Percentiles rank a stretch among this genome's conserved stretches.
Conservation (phyloP, 2,113 vertebrate species). For the Silurus asotus region DNA sequence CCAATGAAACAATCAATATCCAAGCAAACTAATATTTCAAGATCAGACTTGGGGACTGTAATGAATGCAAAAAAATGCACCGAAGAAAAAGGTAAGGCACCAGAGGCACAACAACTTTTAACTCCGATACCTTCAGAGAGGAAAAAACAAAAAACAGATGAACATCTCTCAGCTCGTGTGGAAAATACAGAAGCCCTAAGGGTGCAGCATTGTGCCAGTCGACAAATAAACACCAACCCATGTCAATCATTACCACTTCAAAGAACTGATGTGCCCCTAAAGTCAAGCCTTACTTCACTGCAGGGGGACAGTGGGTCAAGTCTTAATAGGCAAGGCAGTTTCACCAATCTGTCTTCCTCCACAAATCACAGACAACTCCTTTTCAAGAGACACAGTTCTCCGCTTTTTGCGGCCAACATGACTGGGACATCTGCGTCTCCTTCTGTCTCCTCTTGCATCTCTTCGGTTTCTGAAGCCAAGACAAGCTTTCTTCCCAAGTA, state of each 20-base stretch:
- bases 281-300: constrained; percentile 36
- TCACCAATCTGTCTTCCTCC: constrained; percentile 45
- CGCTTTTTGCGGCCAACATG: constrained; percentile 51
- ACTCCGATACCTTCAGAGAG: constrained; percentile 78
- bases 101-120: constrained; percentile 26
- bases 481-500: constrained; percentile 75
- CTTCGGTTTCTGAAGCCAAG: constrained; percentile 51
- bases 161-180: constrained; percentile 31
- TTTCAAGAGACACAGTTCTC: constrained; percentile 53
- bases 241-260: constrained; percentile 33
- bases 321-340: constrained; percentile 38
- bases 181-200: background rate
- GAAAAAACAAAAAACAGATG: constrained; percentile 84
- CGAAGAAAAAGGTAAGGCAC: constrained; percentile 28
- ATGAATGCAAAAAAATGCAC: constrained; percentile 27
- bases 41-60: constrained; percentile 42
- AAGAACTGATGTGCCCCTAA: constrained; percentile 26
- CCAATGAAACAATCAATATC: constrained; percentile 55
- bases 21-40: constrained; percentile 51
- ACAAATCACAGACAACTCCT: constrained; percentile 51
- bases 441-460: constrained; percentile 34
- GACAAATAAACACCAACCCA: constrained; percentile 48
- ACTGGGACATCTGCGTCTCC: constrained; percentile 50
- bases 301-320: constrained; percentile 34
- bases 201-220: background rate